These are phyloP conservation scores for Andrena praecox DNA, from an alignment of 2,888 invertebrate species.

Conservation along the genomic window DNA sequence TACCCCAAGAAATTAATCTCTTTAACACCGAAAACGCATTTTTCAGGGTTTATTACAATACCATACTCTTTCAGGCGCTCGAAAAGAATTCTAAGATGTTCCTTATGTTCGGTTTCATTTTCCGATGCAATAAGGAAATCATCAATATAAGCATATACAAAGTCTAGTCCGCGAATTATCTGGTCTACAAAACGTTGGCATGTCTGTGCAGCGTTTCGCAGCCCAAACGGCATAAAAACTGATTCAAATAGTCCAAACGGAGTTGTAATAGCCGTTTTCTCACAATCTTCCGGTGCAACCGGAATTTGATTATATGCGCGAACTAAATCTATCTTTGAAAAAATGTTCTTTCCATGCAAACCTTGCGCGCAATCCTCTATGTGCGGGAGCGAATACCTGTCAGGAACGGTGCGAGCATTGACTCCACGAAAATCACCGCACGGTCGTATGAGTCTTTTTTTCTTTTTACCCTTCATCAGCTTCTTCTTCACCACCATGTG, in stretches of 20 bases:
- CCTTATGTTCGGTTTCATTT: conserved; percentile 13
- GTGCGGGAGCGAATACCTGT: background rate
- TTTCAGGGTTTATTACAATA: background rate
- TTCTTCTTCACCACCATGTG: conserved; percentile 64
- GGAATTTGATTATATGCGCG: conserved; percentile 31
- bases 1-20: background rate
- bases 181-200: conserved; percentile 23
- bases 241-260: conserved; percentile 60
- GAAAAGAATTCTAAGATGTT: background rate
- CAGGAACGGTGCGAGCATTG: conserved; percentile 70
- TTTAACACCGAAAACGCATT: background rate
- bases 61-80: background rate
- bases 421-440: conserved; percentile 74
- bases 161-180: conserved; percentile 14
- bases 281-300: conserved; percentile 64
- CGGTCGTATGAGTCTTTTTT: conserved; percentile 53
- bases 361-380: background rate
- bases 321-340: background rate
- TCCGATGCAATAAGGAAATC: conserved; percentile 50
- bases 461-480: conserved; percentile 51
- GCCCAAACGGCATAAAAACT: conserved; percentile 8
- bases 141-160: conserved; percentile 17
- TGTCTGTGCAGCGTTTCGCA: conserved; percentile 7
- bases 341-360: background rate
- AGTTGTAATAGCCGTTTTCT: conserved; percentile 74